A percentile compares a stretch with the other conserved stretches of the same genome.
Conservation (phyloP, 2,888 invertebrate genomes). For the Tachina grossa region DNA sequence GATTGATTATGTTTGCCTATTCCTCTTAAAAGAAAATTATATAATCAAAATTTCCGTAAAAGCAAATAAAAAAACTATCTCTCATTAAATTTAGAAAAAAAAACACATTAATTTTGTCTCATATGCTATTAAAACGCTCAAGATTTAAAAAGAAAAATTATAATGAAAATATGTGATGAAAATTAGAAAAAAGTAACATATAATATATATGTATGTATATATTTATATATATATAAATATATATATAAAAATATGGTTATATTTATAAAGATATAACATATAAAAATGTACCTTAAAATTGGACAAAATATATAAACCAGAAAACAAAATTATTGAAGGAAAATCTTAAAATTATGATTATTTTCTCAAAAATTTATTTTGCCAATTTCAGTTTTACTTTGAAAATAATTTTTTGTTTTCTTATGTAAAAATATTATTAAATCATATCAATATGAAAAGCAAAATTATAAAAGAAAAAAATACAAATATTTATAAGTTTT, state of each 20-base stretch:
- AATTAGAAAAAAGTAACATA: slow-evolving; percentile 67
- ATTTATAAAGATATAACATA: slow-evolving; percentile 62
- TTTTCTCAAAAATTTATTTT: slow-evolving; percentile 31
- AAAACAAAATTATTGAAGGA: slow-evolving; percentile 49
- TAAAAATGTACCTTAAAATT: slow-evolving; percentile 68
- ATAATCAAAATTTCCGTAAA: slow-evolving; percentile 50
- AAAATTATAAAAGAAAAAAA: slow-evolving; percentile 24
- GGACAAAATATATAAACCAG: slow-evolving; percentile 59
- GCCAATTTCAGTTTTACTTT: slow-evolving; percentile 63
- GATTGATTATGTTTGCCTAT: slow-evolving; percentile 6
- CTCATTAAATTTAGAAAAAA: background rate
- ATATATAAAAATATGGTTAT: slow-evolving; percentile 30
- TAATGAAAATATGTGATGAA: slow-evolving; percentile 70
- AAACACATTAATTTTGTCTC: slow-evolving; percentile 61
- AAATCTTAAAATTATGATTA: slow-evolving; percentile 11
- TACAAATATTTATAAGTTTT: background rate
- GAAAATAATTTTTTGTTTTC: slow-evolving; percentile 32
- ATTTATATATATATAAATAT: slow-evolving; percentile 53
- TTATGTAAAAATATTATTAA: slow-evolving; percentile 59
- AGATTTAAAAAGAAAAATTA: slow-evolving; percentile 37
- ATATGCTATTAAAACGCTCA: slow-evolving; percentile 40
- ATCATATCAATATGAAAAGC: slow-evolving; percentile 65
- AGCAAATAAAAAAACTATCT: background rate
- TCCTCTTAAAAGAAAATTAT: background rate
- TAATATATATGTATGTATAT: slow-evolving; percentile 64